phyloP scores from a whole-genome alignment of 2,797 vertebrate genomes.

The Danio choprae region DNA sequence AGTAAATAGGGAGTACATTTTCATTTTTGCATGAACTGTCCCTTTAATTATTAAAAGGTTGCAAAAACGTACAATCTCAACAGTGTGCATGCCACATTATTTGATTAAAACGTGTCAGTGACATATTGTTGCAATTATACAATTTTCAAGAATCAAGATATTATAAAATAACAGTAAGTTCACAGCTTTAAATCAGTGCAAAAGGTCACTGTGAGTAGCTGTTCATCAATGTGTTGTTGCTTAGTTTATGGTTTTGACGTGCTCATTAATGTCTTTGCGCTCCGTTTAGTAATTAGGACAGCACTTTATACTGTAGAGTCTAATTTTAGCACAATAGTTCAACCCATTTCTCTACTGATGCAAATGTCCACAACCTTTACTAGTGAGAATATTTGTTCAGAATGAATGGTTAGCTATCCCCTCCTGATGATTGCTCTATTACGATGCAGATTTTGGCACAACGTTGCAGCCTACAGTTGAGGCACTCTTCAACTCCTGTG shows the following conservation, averaged over 20 bases:
- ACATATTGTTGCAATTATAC: not conserved
- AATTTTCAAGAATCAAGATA: not conserved
- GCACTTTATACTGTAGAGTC: conserved; percentile 3
- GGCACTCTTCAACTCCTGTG: no score
- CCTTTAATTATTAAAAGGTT: not conserved
- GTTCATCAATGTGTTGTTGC: not conserved
- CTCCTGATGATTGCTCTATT: not conserved
- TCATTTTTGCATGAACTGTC: no score
- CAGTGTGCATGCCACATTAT: not conserved
- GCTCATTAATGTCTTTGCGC: not conserved
- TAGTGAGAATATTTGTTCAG: not conserved
- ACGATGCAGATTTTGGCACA: not conserved
- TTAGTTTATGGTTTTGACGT: not conserved
- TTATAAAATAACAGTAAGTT: not conserved
- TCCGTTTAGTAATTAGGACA: conserved; percentile 12
- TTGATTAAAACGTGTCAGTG: not conserved
- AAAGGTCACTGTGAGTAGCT: not conserved
- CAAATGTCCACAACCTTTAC: not conserved
- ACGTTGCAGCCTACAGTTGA: no score
- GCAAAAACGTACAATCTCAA: not conserved
- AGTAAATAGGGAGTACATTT: no score
- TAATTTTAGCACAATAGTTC: not conserved
- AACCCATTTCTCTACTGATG: not conserved
- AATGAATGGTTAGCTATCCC: not conserved
- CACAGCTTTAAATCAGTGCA: not conserved